Evolutionary conservation across 53 echinoderm and acorn worm species (phyloP), one percentile per base, ranked within the genome.

Genomic region (Antedon mediterranea): DNA sequence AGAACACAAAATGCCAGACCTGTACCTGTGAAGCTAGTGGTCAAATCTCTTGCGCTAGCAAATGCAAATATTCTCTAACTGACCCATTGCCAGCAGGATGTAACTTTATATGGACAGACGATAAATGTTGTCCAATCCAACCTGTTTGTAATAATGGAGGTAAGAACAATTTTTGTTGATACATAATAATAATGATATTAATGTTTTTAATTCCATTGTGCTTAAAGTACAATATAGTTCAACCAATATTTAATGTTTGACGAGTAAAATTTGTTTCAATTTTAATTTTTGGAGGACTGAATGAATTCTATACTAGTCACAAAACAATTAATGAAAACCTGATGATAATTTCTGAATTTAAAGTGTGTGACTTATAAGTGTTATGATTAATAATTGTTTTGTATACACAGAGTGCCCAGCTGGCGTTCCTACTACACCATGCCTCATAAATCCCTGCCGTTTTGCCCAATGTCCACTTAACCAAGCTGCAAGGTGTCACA

Each of bases 91-190:
- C 76, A 32, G 7, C 13, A 2, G 34, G 34, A 3, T 76, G 76
- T 33, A 33, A 20, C 28, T 28, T 34, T 7, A 23, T 82, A 9
- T 31, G 76, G 30, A 76, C 72, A 7, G 74, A 29, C 2, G 85
- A 80, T 14, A 74, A 85, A 30, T 89, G 89, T 83, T 89, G 89
- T 75, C 85, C 89, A 15, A 30, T 70, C 3, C 30, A 79, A 26
- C 9, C 57, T 15, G 57, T 57, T 57, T 57, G 57, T 18, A 11
- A n/a, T n/a, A 41, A 57, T 18, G 57, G 57, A 57, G 2, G 57
- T 57, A 57, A 57, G 57, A 15, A 57, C 23, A 57, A 26, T 37
- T 11, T 37, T 37, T 37, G 4, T 6, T 37, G 4, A 6, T 37
- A 37, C 37, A 6, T 37, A n/a, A n/a, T n/a, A n/a, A 37, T 37